phyloP scores from a whole-genome alignment of 2,113 vertebrate genomes.

The Podocnemis expansa region DNA sequence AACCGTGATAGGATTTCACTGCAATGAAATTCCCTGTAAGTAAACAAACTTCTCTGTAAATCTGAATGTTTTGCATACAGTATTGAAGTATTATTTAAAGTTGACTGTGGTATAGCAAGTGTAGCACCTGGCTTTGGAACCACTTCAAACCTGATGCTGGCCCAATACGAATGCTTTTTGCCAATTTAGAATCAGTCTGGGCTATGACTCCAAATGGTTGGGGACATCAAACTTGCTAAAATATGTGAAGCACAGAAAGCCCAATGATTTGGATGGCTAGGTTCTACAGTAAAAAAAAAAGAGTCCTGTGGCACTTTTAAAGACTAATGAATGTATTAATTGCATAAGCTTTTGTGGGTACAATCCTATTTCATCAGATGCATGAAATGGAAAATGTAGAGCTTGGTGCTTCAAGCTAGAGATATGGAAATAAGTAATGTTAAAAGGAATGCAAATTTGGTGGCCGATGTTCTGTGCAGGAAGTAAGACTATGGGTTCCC shows the following conservation, averaged over 20 bases:
- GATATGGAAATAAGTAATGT: background rate
- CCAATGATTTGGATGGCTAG: background rate
- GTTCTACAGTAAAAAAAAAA: background rate
- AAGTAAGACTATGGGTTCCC: background rate
- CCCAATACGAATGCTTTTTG: background rate
- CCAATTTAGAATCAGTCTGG: background rate
- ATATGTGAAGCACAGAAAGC: background rate
- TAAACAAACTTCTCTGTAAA: background rate
- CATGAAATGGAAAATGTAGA: too few species aligned
- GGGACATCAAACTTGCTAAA: background rate
- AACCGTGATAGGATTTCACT: background rate
- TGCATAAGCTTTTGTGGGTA: too few species aligned
- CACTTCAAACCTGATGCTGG: background rate
- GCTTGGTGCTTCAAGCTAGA: background rate
- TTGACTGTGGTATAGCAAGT: background rate
- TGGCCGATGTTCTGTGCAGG: background rate
- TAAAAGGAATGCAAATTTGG: background rate
- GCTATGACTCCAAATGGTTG: background rate
- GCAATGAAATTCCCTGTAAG: background rate
- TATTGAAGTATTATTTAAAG: background rate
- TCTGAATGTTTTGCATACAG: background rate
- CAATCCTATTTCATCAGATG: too few species aligned
- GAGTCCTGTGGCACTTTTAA: too few species aligned
- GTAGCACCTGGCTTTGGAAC: background rate
- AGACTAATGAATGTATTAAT: too few species aligned